Percentiles rank a stretch among this genome's conserved stretches.
Conservation (phyloP, 2,113 vertebrate genomes). For the Arenaria interpres region DNA sequence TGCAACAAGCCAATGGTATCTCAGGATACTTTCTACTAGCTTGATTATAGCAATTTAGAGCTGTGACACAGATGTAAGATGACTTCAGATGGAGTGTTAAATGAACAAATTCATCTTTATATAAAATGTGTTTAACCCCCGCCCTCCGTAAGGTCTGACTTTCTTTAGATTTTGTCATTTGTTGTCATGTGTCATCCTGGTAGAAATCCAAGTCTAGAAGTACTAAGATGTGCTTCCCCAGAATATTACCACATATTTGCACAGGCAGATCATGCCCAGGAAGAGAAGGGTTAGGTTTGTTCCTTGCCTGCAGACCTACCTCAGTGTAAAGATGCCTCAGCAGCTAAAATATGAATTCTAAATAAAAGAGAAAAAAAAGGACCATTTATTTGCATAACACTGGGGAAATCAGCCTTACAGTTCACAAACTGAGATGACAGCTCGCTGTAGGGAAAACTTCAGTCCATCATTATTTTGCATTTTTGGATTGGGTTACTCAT, state of each 20-base stretch:
- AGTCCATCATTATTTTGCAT: slow-evolving; percentile 44
- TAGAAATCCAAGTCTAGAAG: not conserved
- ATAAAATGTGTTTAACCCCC: not conserved
- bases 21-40: not conserved
- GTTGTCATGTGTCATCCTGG: not conserved
- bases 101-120: not conserved
- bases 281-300: not conserved
- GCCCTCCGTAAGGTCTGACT: not conserved
- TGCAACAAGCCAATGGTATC: not conserved
- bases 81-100: not conserved
- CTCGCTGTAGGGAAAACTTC: slow-evolving; percentile 38
- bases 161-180: slow-evolving; percentile 17
- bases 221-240: not conserved
- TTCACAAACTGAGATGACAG: slow-evolving; percentile 42
- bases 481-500: slow-evolving; percentile 10
- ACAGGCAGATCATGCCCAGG: not conserved
- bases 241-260: not conserved
- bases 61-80: not conserved
- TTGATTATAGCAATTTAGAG: not conserved
- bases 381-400: not conserved
- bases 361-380: not conserved
- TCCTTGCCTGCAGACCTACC: not conserved
- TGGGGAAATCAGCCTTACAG: slow-evolving; percentile 14
- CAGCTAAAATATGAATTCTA: not conserved
- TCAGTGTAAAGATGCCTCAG: not conserved